These are phyloP conservation scores for Collichthys lucidus DNA, from an alignment of 2,113 vertebrate genomes.

Conservation along the genomic window DNA sequence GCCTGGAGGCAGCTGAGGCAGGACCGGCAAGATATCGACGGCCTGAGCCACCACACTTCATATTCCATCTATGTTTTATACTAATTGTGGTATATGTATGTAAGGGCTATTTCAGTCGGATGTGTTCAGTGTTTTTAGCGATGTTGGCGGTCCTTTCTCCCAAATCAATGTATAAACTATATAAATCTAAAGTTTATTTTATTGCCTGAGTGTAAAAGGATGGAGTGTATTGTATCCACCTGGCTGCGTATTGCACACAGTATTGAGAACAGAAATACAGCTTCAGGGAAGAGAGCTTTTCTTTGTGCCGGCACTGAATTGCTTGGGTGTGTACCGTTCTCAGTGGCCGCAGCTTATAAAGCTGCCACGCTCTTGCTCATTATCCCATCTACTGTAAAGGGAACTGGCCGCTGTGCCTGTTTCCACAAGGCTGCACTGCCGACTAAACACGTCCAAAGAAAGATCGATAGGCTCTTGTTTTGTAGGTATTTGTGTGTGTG, in stretches of 20 bases:
- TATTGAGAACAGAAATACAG: background rate
- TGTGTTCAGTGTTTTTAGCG: background rate
- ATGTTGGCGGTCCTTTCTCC: background rate
- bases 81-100: no score
- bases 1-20: no score
- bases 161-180: background rate
- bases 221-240: background rate
- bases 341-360: slow-evolving; percentile 44
- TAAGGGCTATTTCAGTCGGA: background rate
- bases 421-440: slow-evolving; percentile 56
- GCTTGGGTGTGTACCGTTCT: slow-evolving; percentile 19
- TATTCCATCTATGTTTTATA: no score
- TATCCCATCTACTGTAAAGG: slow-evolving; percentile 41
- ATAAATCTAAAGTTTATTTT: background rate
- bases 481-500: slow-evolving; percentile 35
- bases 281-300: slow-evolving; percentile 1
- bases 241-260: background rate
- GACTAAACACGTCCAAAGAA: slow-evolving; percentile 57
- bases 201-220: background rate
- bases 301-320: slow-evolving; percentile 39
- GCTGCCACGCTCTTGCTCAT: slow-evolving; percentile 54
- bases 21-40: no score
- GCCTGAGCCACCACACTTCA: no score
- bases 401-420: slow-evolving; percentile 32
- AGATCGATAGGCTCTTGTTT: slow-evolving; percentile 58